Percentiles rank a stretch among this genome's conserved stretches.
Conservation (phyloP, 2,888 invertebrate species). For the Rugalucina vietnamica region DNA sequence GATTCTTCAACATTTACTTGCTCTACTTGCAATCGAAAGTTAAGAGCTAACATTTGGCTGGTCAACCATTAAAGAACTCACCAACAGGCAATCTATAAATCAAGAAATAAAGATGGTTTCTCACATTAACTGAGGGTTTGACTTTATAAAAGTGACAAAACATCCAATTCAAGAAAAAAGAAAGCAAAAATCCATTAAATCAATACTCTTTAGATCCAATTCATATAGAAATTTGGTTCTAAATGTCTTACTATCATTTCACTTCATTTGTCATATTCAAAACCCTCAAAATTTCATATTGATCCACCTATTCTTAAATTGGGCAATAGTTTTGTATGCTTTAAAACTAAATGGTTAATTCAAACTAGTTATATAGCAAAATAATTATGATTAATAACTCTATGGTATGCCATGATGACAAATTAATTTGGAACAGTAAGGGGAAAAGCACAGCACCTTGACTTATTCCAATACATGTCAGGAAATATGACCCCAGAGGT, state of each 20-base stretch:
- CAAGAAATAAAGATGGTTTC: no score
- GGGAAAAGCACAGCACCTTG: not conserved
- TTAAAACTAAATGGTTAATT: not conserved
- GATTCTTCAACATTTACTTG: no score
- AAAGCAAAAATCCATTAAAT: not conserved
- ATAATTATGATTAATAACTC: conserved; percentile 1
- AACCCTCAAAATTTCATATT: not conserved
- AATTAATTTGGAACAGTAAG: not conserved
- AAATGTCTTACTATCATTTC: not conserved
- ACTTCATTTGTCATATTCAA: not conserved
- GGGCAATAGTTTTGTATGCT: not conserved
- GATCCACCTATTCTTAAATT: not conserved
- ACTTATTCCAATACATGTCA: not conserved
- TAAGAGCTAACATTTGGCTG: no score
- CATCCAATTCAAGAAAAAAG: no score
- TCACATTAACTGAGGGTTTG: no score
- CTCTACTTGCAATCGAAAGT: no score
- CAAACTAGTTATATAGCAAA: not conserved
- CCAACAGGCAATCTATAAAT: no score
- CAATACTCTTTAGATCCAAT: not conserved
- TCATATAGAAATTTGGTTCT: not conserved
- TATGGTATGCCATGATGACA: not conserved
- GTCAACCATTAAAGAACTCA: no score
- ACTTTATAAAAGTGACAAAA: no score
- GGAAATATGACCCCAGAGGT: not conserved